Percentiles rank a stretch among this genome's conserved stretches.
phyloP scores from a whole-genome alignment of 2,888 invertebrate species.

The Nymphalis c-album region DNA sequence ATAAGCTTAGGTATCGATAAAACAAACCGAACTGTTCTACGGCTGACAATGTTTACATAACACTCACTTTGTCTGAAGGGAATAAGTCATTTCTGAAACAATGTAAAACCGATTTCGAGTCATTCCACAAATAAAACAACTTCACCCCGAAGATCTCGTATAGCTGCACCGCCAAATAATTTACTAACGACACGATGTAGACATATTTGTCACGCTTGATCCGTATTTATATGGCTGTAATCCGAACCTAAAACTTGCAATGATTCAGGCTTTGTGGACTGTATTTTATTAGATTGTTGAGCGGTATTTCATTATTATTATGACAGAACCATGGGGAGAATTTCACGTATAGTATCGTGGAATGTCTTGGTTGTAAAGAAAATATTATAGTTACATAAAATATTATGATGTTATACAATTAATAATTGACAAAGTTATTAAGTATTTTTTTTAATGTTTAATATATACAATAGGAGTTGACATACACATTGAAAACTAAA shows the following conservation, averaged over 20 bases:
- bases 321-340: background rate
- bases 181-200: slow-evolving; percentile 16
- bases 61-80: background rate
- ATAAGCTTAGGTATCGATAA: background rate
- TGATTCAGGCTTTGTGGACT: slow-evolving; percentile 19
- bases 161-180: slow-evolving; percentile 16
- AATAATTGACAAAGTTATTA: background rate
- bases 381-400: no score
- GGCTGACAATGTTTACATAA: background rate
- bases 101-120: background rate
- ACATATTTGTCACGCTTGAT: slow-evolving; percentile 27
- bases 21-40: background rate
- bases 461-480: background rate
- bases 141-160: background rate
- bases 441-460: background rate
- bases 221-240: slow-evolving; percentile 22
- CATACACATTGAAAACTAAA: no score
- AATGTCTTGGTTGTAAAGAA: no score
- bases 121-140: background rate
- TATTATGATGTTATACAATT: no score
- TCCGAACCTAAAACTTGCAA: slow-evolving; percentile 20
- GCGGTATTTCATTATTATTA: slow-evolving; percentile 14
- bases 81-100: slow-evolving; percentile 6
- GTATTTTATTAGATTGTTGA: slow-evolving; percentile 18
- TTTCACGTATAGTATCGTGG: background rate